phyloP scores from a whole-genome alignment of 2,797 vertebrate genomes.

The Mus caroli region DNA sequence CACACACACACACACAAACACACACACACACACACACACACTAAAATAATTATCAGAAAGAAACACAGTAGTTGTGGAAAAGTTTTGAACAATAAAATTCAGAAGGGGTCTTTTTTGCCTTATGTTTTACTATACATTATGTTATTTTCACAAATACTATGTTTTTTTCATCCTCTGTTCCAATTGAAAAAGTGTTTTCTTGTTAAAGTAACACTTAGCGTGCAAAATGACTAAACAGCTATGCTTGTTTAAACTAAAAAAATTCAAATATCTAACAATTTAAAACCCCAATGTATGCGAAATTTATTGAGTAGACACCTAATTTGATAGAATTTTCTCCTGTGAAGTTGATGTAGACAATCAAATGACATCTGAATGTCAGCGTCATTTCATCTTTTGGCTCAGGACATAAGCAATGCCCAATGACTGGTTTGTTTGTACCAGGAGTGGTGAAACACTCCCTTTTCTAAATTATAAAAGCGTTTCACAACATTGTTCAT shows the following conservation, averaged over 20 bases:
- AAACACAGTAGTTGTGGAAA: neutral
- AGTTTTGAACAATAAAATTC: constrained; percentile 1
- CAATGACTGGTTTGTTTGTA: neutral
- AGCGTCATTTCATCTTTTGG: neutral
- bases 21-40: neutral
- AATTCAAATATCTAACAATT: neutral
- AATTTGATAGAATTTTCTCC: constrained; percentile 33
- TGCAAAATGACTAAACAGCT: constrained; percentile 73
- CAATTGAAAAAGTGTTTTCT: constrained; percentile 79
- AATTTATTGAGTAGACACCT: constrained; percentile 33
- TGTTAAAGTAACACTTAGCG: constrained; percentile 82
- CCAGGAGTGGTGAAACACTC: neutral
- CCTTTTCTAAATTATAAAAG: neutral
- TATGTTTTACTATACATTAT: constrained; percentile 12
- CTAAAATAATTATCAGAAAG: neutral
- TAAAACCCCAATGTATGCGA: neutral
- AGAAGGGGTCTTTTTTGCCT: neutral
- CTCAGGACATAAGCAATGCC: neutral
- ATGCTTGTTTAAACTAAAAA: constrained; percentile 42
- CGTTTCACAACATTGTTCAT: neutral
- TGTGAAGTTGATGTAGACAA: neutral
- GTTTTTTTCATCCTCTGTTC: constrained; percentile 74
- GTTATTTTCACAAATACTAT: constrained; percentile 43
- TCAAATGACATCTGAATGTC: neutral
- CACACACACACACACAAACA: neutral